Conservation (phyloP, 2,888 invertebrate genomes). For the Eilema griseolum region DNA sequence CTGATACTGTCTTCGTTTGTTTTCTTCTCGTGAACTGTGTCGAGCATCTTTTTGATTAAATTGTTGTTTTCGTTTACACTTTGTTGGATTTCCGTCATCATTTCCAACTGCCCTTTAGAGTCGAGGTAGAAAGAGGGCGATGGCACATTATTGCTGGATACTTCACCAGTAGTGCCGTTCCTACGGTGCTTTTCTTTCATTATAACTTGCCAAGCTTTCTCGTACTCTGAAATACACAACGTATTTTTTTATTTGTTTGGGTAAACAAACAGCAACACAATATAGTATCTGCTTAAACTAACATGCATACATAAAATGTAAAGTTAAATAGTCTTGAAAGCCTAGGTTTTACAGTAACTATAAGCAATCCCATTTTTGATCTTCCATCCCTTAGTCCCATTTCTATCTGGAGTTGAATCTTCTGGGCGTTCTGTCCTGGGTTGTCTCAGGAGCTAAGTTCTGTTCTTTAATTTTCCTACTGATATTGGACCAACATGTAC, state of each 20-base stretch:
- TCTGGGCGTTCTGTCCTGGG: too few species aligned
- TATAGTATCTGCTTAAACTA: too few species aligned
- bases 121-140: slow-evolving; percentile 55
- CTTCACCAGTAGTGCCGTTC: slow-evolving; percentile 61
- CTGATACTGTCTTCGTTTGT: slow-evolving; percentile 71
- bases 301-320: neutral
- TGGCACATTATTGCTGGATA: neutral
- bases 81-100: slow-evolving; percentile 80
- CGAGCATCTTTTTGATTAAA: slow-evolving; percentile 77
- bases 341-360: neutral
- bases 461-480: too few species aligned
- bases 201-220: slow-evolving; percentile 89
- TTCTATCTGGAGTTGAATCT: too few species aligned
- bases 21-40: slow-evolving; percentile 50
- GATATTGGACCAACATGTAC: too few species aligned
- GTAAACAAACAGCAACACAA: too few species aligned
- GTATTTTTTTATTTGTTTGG: too few species aligned
- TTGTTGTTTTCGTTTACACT: slow-evolving; percentile 81
- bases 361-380: too few species aligned
- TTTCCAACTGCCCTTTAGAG: slow-evolving; percentile 70
- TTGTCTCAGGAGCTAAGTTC: too few species aligned
- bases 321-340: neutral
- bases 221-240: slow-evolving; percentile 82
- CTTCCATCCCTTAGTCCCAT: too few species aligned
- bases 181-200: slow-evolving; percentile 88